These are phyloP conservation scores for Pterocles orientalis DNA, from an alignment of 2,113 vertebrate genomes.

Conservation along the genomic window DNA sequence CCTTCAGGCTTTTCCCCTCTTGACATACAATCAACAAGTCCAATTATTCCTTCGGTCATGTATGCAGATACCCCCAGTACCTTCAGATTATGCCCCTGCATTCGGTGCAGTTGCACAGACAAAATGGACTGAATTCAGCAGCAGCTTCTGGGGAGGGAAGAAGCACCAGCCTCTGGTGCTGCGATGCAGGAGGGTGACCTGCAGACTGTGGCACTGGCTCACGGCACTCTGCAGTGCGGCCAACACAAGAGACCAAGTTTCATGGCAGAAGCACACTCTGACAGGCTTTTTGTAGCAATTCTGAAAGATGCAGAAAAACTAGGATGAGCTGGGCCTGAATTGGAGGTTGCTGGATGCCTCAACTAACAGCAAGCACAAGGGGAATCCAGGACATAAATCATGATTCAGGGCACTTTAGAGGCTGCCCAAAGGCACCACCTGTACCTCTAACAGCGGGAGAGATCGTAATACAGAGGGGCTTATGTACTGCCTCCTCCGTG, in stretches of 20 bases:
- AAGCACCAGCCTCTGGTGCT: background rate
- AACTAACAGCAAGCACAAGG: background rate
- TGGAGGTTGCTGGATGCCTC: background rate
- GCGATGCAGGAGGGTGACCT: background rate
- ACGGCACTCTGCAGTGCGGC: rapidly evolving
- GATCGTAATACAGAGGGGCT: background rate
- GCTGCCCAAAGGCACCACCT: background rate
- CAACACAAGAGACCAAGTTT: background rate
- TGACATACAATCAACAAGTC: background rate
- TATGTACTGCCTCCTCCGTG: background rate
- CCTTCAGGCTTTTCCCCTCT: background rate
- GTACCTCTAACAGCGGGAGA: background rate
- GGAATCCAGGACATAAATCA: background rate
- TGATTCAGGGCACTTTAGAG: background rate
- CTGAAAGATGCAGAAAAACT: background rate
- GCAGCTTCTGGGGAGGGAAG: background rate
- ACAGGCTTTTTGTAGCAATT: background rate
- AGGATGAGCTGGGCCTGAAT: background rate
- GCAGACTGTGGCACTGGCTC: background rate
- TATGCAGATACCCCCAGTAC: too few species aligned
- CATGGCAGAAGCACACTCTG: background rate
- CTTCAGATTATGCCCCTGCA: background rate
- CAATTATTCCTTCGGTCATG: background rate
- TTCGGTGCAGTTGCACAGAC: background rate
- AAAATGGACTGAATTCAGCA: background rate